A percentile compares a stretch with the other conserved stretches of the same genome.
phyloP scores from a whole-genome alignment of 2,888 invertebrate genomes.

The Ectemnius cavifrons region DNA sequence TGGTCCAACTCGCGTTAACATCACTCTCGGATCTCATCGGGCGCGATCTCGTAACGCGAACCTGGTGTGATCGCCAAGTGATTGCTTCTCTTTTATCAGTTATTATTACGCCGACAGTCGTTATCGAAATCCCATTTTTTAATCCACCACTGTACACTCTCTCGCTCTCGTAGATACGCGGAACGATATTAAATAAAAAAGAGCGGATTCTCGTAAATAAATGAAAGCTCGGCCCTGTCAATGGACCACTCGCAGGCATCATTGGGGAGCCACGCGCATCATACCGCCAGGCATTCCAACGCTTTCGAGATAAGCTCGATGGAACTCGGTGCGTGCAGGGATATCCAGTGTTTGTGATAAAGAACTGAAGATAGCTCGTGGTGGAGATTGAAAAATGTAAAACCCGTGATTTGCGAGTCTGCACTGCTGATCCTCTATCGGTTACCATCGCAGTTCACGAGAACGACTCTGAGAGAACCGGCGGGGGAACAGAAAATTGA shows the following conservation, averaged over 20 bases:
- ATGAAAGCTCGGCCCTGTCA: constrained; percentile 2
- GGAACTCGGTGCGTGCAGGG: background rate
- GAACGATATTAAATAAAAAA: constrained; percentile 3
- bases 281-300: too few species aligned
- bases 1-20: too few species aligned
- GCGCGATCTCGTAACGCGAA: background rate
- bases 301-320: background rate
- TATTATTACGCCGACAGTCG: background rate
- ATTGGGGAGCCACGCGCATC: too few species aligned
- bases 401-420: background rate
- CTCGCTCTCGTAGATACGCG: background rate
- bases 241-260: background rate
- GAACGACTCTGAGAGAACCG: background rate
- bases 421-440: background rate
- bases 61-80: background rate
- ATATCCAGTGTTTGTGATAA: constrained; percentile 1
- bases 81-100: constrained; percentile 1
- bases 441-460: background rate
- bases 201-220: background rate
- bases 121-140: constrained; percentile 4
- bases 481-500: background rate
- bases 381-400: constrained; percentile 3
- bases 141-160: background rate
- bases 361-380: background rate
- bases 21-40: too few species aligned